Conservation (phyloP, 2,888 invertebrate genomes). For the Pardosa pseudoannulata region DNA sequence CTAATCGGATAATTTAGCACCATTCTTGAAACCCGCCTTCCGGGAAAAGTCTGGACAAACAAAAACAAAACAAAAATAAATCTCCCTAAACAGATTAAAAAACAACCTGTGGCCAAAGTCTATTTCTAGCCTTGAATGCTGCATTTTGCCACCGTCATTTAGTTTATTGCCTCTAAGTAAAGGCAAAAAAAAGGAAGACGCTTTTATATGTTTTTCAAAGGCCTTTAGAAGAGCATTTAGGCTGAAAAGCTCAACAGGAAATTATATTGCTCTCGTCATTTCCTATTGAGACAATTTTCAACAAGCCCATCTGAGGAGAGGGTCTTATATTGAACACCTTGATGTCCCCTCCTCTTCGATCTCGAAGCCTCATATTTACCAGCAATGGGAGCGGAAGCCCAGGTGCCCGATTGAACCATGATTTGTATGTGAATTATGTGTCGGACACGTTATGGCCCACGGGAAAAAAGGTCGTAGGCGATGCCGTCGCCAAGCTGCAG, state of each 20-base stretch:
- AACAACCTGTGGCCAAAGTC: background rate
- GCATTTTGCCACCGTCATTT: constrained; percentile 31
- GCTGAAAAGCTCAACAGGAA: constrained; percentile 52
- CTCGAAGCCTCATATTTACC: constrained; percentile 43
- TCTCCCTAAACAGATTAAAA: background rate
- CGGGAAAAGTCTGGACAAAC: background rate
- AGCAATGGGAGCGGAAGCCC: constrained; percentile 53
- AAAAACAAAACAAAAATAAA: background rate
- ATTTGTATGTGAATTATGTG: constrained; percentile 69
- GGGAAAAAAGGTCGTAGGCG: background rate
- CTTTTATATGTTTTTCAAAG: constrained; percentile 40
- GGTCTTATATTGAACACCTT: constrained; percentile 1
- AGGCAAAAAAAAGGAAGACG: constrained; percentile 20
- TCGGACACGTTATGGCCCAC: constrained; percentile 36
- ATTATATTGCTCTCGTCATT: constrained; percentile 56
- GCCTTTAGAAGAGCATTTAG: constrained; percentile 34
- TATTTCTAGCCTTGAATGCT: constrained; percentile 8
- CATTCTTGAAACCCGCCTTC: no score
- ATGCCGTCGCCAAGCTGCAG: background rate
- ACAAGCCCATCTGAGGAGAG: constrained; percentile 56
- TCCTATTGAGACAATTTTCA: constrained; percentile 70
- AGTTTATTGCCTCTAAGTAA: constrained; percentile 45
- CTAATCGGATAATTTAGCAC: no score
- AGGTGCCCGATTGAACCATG: constrained; percentile 62
- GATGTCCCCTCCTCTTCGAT: constrained; percentile 2